Evolutionary conservation across 2,888 invertebrate genomes (phyloP).

Genomic region (Eupithecia inturbata): DNA sequence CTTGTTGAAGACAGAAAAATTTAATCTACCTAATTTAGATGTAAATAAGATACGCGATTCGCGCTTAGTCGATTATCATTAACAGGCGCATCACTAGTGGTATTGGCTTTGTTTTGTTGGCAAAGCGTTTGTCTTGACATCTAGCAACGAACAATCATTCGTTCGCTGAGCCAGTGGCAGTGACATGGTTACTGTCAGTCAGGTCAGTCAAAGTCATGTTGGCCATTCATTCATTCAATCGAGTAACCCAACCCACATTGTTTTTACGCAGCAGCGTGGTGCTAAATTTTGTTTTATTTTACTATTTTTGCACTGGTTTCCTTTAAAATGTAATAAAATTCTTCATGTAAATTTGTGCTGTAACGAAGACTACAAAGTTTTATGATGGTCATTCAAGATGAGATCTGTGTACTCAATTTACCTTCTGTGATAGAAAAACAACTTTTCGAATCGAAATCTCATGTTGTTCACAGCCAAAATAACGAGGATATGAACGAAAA

Average conservation of each 20-base stretch:
- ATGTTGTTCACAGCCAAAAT: constrained; percentile 62
- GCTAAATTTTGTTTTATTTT: background rate
- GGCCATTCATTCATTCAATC: background rate
- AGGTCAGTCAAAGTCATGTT: background rate
- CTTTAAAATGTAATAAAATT: background rate
- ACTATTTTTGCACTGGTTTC: background rate
- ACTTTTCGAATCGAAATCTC: constrained; percentile 52
- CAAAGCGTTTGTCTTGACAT: background rate
- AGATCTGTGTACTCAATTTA: constrained; percentile 51
- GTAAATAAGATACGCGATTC: background rate
- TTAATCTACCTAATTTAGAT: too few species aligned
- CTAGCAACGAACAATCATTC: background rate
- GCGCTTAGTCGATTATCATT: background rate
- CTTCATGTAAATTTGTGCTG: background rate
- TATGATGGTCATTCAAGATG: constrained; percentile 62
- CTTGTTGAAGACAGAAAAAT: background rate
- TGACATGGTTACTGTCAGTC: background rate
- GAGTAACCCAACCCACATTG: background rate
- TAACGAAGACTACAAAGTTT: constrained; percentile 14
- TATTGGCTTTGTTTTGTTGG: background rate
- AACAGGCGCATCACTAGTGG: background rate
- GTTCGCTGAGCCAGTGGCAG: background rate
- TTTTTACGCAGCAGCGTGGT: background rate
- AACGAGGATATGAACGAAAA: constrained; percentile 33
- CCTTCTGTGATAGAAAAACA: constrained; percentile 46